Evolutionary conservation across 2,797 vertebrate species (phyloP), one percentile per base, ranked within the genome.

Genomic region (Anabas testudineus): DNA sequence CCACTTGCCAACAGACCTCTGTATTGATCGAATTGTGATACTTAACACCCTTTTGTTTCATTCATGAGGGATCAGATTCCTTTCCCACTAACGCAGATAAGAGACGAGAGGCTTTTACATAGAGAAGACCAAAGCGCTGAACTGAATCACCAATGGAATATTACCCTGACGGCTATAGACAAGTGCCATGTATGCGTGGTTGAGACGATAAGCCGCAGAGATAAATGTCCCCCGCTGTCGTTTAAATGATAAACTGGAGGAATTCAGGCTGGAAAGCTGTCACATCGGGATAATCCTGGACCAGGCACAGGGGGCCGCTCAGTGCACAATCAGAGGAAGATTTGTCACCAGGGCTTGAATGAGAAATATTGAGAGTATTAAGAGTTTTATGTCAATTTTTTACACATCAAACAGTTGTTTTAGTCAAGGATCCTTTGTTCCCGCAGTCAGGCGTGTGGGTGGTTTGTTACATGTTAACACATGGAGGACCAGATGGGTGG

Each of bases 211-310:
- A 92, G 86, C 89, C 74, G 26, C 2, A 12, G 62, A 87, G 87
- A 91, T 91, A 88, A 90, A 90, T 85, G 85, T 86, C 86, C 80
- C 80, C 77, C 54, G 67, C 76, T 76, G 88, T 87, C 84, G 84
- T 91, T 90, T 86, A 87, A 86, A 92, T 92, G 88, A 91, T 90
- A 80, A 89, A 92, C 82, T 87, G 84, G 70, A 73, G 84, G 88
- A 91, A 88, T 89, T 80, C 74, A 75, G 84, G 58, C 76, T 78
- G 80, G 71, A 81, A 87, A 78, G 83, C 84, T 82, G 86, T 89
- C 90, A 79, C 82, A 39, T 78, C 47, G 81, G 85, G 85, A 77
- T 91, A 84, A 92, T 92, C 91, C 90, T 12, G 61, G 66, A 70
- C 53, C 76, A 39, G 74, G 80, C 71, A 16, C 61, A 28, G 78